Evolutionary conservation across 2,888 invertebrate genomes (phyloP).

Genomic region (Ormyrus nitidulus): DNA sequence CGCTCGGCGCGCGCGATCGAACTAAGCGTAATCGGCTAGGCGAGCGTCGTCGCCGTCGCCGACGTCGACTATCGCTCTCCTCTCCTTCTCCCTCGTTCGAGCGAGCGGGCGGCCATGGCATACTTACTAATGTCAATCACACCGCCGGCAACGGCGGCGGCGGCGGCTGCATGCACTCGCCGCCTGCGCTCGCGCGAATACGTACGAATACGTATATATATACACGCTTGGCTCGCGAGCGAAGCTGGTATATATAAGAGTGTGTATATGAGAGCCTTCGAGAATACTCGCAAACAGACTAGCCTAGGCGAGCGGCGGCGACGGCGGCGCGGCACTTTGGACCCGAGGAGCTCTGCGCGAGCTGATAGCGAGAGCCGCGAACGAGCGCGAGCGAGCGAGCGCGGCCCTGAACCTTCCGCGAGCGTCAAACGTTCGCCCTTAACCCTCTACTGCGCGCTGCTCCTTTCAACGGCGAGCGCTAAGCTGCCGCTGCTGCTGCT

Average conservation of each 20-base stretch:
- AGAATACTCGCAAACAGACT: too few species aligned
- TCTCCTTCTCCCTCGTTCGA: slow-evolving; percentile 9
- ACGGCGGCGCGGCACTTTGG: not conserved
- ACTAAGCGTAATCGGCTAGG: too few species aligned
- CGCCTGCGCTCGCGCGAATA: too few species aligned
- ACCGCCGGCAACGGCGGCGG: slow-evolving; percentile 60
- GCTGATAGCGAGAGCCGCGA: slow-evolving; percentile 59
- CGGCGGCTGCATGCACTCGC: slow-evolving; percentile 58
- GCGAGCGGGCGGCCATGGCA: slow-evolving; percentile 75
- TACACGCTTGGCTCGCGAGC: too few species aligned
- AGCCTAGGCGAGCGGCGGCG: not conserved
- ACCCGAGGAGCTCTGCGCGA: too few species aligned
- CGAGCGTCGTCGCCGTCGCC: too few species aligned
- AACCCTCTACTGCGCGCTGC: slow-evolving; percentile 54
- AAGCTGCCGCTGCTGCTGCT: not conserved
- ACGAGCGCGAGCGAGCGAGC: not conserved
- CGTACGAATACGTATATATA: too few species aligned
- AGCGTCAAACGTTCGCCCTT: slow-evolving; percentile 57
- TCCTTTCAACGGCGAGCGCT: slow-evolving; percentile 1
- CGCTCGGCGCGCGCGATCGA: too few species aligned
- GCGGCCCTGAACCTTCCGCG: slow-evolving; percentile 62
- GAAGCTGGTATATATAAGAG: too few species aligned
- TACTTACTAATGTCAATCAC: slow-evolving; percentile 76
- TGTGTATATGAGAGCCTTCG: too few species aligned
- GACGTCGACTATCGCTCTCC: not conserved